Conservation (phyloP, 2,797 vertebrate genomes). For the Nyctibius grandis region DNA sequence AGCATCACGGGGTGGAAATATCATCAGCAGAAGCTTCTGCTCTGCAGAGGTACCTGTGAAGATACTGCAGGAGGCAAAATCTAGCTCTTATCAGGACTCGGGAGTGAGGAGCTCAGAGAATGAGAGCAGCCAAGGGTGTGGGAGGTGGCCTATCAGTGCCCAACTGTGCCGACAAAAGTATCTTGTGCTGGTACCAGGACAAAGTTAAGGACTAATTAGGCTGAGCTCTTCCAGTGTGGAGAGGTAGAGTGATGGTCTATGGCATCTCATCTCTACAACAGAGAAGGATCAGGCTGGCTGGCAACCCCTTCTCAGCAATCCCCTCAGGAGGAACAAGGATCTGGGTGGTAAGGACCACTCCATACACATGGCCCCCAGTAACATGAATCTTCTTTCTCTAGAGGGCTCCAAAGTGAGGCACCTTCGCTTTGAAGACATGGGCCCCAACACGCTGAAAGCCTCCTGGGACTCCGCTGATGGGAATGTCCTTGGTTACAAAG, state of each 20-base stretch:
- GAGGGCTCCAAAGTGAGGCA: slow-evolving; percentile 27
- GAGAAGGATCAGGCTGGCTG: neutral
- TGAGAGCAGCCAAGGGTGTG: neutral
- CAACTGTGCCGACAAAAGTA: neutral
- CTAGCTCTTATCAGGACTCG: neutral
- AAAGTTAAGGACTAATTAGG: neutral
- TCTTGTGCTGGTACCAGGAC: neutral
- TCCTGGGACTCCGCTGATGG: slow-evolving; percentile 28
- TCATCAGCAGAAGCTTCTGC: neutral
- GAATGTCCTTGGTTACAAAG: slow-evolving; percentile 9
- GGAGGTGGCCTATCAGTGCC: neutral
- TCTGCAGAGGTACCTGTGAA: neutral
- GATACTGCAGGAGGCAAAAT: neutral
- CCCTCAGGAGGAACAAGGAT: neutral
- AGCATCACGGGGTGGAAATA: neutral
- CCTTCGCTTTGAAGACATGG: slow-evolving; percentile 34
- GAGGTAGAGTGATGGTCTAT: neutral
- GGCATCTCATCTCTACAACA: rapidly evolving
- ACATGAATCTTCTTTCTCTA: neutral
- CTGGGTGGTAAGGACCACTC: rapidly evolving
- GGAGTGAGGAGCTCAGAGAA: neutral
- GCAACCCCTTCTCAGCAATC: too few species aligned
- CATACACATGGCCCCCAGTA: rapidly evolving
- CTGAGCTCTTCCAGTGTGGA: neutral
- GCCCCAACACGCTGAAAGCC: slow-evolving; percentile 5